phyloP scores from a whole-genome alignment of 37 sponge, comb jelly and placozoan genomes.

The Petrosia ficiformis region DNA sequence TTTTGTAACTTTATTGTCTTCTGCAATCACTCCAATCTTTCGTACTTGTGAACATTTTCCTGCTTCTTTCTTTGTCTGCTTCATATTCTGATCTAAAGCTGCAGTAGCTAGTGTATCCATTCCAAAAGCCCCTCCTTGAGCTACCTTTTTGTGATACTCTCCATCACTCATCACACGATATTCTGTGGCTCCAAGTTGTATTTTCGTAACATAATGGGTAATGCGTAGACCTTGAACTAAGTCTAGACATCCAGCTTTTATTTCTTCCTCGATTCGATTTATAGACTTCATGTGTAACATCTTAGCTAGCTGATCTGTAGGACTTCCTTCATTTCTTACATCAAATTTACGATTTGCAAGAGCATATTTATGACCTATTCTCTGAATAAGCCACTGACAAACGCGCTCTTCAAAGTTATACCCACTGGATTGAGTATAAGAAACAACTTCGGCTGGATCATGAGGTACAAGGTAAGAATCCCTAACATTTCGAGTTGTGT shows the following conservation, averaged over 20 bases:
- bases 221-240: conserved; percentile 3
- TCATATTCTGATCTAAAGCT: not conserved
- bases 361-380: not conserved
- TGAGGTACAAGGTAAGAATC: not conserved
- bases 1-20: not conserved
- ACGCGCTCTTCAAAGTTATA: conserved; percentile 50
- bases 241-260: conserved; percentile 5
- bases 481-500: not conserved
- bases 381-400: conserved; percentile 47
- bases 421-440: not conserved
- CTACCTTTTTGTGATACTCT: conserved; percentile 1
- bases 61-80: not conserved
- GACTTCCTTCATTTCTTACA: not conserved
- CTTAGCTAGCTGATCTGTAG: not conserved
- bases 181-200: conserved; percentile 25
- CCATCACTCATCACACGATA: conserved; percentile 42
- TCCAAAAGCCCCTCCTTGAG: conserved; percentile 24
- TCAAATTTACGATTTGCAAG: not conserved
- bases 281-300: not conserved
- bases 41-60: conserved; percentile 3
- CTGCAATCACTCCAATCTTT: conserved; percentile 26
- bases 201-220: conserved; percentile 31
- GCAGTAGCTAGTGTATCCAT: conserved; percentile 7
- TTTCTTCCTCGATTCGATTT: not conserved
- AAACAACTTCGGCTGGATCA: not conserved